Evolutionary conservation across 2,113 vertebrate species (phyloP).

Genomic region (Diadophis punctatus): DNA sequence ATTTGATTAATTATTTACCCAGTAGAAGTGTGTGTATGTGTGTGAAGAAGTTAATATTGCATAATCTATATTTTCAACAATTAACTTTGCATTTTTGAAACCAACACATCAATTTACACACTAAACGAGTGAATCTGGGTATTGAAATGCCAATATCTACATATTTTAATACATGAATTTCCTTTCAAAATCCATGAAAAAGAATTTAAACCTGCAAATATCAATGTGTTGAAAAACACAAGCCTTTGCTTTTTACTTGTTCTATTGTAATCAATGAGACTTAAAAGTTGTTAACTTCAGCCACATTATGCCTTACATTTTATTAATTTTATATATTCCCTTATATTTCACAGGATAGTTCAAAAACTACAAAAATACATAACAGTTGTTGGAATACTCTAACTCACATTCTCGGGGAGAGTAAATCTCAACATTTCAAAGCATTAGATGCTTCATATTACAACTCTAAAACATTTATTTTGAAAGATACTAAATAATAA

Average conservation of each 20-base stretch:
- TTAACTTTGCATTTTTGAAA: neutral
- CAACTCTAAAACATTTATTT: neutral
- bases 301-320: neutral
- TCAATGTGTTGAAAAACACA: neutral
- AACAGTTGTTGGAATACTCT: neutral
- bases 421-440: too few relatives aligned
- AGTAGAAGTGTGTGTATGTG: neutral
- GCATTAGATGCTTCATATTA: neutral
- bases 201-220: neutral
- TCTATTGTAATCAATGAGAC: neutral
- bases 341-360: neutral
- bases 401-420: neutral
- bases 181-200: neutral
- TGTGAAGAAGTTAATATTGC: neutral
- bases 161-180: neutral
- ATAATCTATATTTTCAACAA: neutral
- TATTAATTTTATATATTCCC: neutral
- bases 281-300: neutral
- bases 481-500: neutral
- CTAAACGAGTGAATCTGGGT: neutral
- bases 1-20: neutral
- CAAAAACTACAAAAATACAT: neutral
- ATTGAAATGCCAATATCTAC: neutral
- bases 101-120: neutral
- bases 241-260: neutral